Evolutionary conservation across 2,888 invertebrate genomes (phyloP), one percentile per base, ranked within the genome.

Genomic region (Chloromyia formosa): DNA sequence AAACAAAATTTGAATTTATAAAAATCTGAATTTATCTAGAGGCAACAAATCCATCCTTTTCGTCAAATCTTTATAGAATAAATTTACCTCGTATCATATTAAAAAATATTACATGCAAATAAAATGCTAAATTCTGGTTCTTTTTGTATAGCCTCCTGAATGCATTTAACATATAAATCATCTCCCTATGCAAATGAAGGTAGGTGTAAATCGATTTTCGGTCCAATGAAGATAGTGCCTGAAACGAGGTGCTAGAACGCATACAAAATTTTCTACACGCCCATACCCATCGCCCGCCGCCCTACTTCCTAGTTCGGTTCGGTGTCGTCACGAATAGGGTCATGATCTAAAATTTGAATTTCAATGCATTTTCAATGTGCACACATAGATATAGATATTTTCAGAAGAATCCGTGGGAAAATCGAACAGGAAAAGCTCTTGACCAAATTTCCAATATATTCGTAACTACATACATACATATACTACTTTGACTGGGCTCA

Each of bases 341-440:
- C 62, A 62, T 62, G 62, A 18, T 62, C 40, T 35, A 40, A 62
- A 62, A 40, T 35, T 35, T 62, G 62, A 40, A 62, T 40, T 62
- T 62, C 40, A 62, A 62, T 62, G 62, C 62, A 62, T 62, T 40
- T n/a, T n/a, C 62, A 40, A 62, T 42, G 62, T 62, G 62, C 62
- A 62, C n/a, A 40, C 27, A 35, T 35, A 35, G 27, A 35, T 35
- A 35, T 35, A 7, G 2, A 4, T 40, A 16, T 62, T 40, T 62
- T 16, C 27, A 18, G 16, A 40, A 62, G 40, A 14, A 62, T 40
- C 9, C 40, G 10, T 35, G 12, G 23, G 62, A 14, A 62, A 62
- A 40, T 9, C n/a, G 4, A 35, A 62, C 62, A 62, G 18, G 62
- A n/a, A 18, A 16, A 62, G 62, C 62, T 18, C 40, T 62, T 10